These are phyloP conservation scores for Drosophila longiperda DNA, from an alignment of 2,888 invertebrate genomes.

Conservation along the genomic window DNA sequence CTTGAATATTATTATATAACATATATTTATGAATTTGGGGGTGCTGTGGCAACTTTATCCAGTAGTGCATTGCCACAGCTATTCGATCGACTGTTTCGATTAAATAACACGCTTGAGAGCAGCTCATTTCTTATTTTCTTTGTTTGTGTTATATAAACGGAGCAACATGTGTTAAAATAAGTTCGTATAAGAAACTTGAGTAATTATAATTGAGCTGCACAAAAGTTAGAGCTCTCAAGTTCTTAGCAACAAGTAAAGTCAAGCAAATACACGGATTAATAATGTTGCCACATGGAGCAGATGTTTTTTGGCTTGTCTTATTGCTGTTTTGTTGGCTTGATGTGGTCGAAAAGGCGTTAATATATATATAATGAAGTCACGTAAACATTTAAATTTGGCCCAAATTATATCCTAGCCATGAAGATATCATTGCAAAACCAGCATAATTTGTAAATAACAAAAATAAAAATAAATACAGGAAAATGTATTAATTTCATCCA, in stretches of 20 bases:
- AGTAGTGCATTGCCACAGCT: background rate
- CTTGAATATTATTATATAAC: background rate
- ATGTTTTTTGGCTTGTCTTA: background rate
- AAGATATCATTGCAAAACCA: slow-evolving; percentile 34
- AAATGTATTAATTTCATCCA: slow-evolving; percentile 58
- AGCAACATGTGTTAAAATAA: slow-evolving; percentile 1
- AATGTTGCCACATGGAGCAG: background rate
- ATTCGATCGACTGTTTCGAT: background rate
- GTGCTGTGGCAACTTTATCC: background rate
- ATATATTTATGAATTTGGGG: background rate
- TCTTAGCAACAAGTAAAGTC: slow-evolving; percentile 47
- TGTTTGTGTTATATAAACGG: background rate
- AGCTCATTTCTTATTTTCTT: background rate
- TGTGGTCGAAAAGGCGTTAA: background rate
- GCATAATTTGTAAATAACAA: slow-evolving; percentile 35
- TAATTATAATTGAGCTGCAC: slow-evolving; percentile 52
- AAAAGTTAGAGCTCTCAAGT: slow-evolving; percentile 23
- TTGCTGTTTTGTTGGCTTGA: background rate
- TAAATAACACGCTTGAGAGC: background rate
- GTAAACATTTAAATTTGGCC: slow-evolving; percentile 75
- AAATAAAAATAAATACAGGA: slow-evolving; percentile 1
- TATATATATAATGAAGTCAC: slow-evolving; percentile 73
- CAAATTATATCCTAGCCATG: slow-evolving; percentile 8
- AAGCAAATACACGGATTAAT: slow-evolving; percentile 30
- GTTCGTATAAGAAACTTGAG: slow-evolving; percentile 14